phyloP scores from a whole-genome alignment of 1,140 invertebrate species.

The Ceratina australensis region DNA sequence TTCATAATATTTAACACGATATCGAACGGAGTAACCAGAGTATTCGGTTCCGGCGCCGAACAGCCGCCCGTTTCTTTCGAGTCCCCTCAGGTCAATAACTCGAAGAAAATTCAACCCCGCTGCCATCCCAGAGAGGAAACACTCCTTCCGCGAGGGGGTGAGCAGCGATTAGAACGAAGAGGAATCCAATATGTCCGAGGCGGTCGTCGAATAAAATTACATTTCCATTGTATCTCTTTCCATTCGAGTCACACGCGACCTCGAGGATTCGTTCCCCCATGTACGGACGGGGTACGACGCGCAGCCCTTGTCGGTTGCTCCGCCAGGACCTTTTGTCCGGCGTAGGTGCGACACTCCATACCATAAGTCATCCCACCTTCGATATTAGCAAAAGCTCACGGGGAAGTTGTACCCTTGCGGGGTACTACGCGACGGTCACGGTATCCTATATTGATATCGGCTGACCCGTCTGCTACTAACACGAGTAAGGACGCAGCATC shows the following conservation, averaged over 20 bases:
- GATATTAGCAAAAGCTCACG: constrained; percentile 66
- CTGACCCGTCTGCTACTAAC: constrained; percentile 28
- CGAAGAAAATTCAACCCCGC: neutral
- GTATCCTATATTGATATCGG: constrained; percentile 66
- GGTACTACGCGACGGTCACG: constrained; percentile 34
- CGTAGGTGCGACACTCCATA: constrained; percentile 20
- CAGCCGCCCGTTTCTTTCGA: neutral
- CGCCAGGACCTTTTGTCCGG: constrained; percentile 1
- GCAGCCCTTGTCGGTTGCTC: constrained; percentile 34
- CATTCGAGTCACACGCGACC: constrained; percentile 66
- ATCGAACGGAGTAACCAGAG: neutral
- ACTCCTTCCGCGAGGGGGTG: constrained; percentile 15
- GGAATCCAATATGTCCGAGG: constrained; percentile 60
- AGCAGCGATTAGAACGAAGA: constrained; percentile 40
- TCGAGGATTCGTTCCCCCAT: constrained; percentile 9
- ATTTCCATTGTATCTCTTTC: constrained; percentile 71
- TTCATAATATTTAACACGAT: neutral
- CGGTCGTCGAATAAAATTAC: constrained; percentile 65
- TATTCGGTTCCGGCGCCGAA: neutral
- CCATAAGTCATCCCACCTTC: constrained; percentile 73
- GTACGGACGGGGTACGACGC: constrained; percentile 15
- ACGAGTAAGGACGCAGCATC: neutral
- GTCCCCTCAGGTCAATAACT: neutral
- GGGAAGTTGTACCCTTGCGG: constrained; percentile 38
- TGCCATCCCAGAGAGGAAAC: neutral